Conservation (phyloP, 2,797 vertebrate species). For the Oreochromis mossambicus region DNA sequence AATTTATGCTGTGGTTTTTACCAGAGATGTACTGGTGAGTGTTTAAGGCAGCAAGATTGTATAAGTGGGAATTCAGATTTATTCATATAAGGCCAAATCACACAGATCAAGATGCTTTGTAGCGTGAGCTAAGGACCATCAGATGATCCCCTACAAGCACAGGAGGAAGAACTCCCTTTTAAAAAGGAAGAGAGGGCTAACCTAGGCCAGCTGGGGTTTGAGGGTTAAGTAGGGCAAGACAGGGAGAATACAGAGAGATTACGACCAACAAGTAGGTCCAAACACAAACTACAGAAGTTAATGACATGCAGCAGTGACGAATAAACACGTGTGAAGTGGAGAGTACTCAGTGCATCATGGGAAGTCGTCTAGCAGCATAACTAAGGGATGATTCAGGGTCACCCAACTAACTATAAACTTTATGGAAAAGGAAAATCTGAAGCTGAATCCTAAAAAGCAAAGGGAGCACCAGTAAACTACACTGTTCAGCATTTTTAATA, state of each 20-base stretch:
- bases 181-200: neutral
- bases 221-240: neutral
- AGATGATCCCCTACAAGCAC: neutral
- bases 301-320: neutral
- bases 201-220: fast-evolving
- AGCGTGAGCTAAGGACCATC: neutral
- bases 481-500: neutral
- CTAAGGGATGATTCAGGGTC: neutral
- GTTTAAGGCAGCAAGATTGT: neutral
- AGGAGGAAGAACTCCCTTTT: neutral
- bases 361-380: neutral
- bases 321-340: neutral
- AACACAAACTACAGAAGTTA: neutral
- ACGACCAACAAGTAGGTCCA: fast-evolving
- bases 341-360: neutral
- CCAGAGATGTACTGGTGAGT: neutral
- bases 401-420: neutral
- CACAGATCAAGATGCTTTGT: neutral
- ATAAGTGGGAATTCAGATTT: neutral
- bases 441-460: neutral
- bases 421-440: neutral
- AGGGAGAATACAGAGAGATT: neutral
- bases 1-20: neutral
- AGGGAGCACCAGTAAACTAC: neutral
- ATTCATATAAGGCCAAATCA: neutral